Base-by-base conservation (phyloP, 2,797 vertebrate genomes). In the Dermochelys coriacea region DNA sequence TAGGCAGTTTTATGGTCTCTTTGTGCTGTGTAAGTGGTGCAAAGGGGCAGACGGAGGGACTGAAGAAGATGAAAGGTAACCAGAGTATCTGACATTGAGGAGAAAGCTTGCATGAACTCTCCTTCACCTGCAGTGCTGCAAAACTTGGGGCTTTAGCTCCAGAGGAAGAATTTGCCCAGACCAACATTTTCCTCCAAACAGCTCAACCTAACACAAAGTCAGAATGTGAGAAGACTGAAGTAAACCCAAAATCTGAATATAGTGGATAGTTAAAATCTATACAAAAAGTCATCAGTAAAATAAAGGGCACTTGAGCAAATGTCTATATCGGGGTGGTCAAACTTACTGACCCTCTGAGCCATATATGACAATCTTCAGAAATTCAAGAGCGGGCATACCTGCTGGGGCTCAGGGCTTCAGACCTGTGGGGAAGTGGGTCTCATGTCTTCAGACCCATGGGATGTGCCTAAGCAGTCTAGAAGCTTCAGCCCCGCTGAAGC, bases 271-370 rank as follows among this genome's bases (percentile, higher is more conserved):
- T 91, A 49, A 31, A 90, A 79, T 8, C 19, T 2, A 21, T 5
- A 45, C 12, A 64, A 3, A 55, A 2, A 9, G 12, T 57, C 45
- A 45, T 49, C 55, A 49, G 79, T 23, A 57, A 74, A 89, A 75
- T 1, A 1, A 41, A 0, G 0, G 81, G 27, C 41, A 85, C 50
- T 31, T 7, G 5, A 74, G 34, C 3, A 9, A 4, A 0, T n/a
- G 64, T 31, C 45, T 50, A 55, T 34, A 52, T 3, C 50, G 4
- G 4, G 50, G 14, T 15, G 50, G 50, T 50, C 50, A 50, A 50
- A 50, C 50, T 50, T 50, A 50, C 12, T 50, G 50, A 50, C 4
- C 50, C 50, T 50, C 14, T 50, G 50, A 50, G 50, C 50, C 50
- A 50, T 14, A 50, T 50, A 50, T 4, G 50, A 50, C 50, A 50